Evolutionary conservation across 2,888 invertebrate genomes (phyloP), one percentile per base, ranked within the genome.

Genomic region (Seira ritae): DNA sequence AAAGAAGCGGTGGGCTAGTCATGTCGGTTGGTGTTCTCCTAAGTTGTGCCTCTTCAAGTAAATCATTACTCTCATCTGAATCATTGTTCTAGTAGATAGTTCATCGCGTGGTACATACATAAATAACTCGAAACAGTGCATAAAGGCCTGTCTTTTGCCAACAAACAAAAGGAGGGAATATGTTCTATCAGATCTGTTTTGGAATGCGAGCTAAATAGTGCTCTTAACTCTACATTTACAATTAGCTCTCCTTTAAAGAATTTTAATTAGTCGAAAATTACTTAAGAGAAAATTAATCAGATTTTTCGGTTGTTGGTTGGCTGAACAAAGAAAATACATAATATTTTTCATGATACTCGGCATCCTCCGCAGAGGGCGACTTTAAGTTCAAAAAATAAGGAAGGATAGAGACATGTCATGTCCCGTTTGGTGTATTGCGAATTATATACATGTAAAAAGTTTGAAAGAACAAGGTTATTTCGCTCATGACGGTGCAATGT

Each of bases 61-160:
- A 67, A 67, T 79, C 66, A 79, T 72, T 72, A 79, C 71, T 72
- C 72, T 66, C 79, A 79, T 79, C 71, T 79, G 79, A 71, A 55
- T 3, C 55, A 55, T 55, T 55, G 55, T 55, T 55, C 55, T 55
- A n/a, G 55, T 55, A 42, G 42, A 42, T 42, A 31, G 31, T 55
- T 55, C 55, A 55, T 55, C 55, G 55, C 55, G 55, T 55, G 55
- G 55, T 55, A 55, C 55, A 15, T 55, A 55, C 55, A 55, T 55
- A 55, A 55, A 55, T 55, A 55, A 55, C 55, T 55, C 55, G 55
- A 8, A 55, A 55, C 17, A 55, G 3, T 15, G 15, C 55, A 55
- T 55, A 1, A 31, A 8, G 8, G 2, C 31, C 17, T 55, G 6
- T 55, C 55, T 55, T 17, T 2, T 55, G 55, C 55, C 55, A 55